phyloP scores from a whole-genome alignment of 2,797 vertebrate genomes.

The Sebastes hubbsi region DNA sequence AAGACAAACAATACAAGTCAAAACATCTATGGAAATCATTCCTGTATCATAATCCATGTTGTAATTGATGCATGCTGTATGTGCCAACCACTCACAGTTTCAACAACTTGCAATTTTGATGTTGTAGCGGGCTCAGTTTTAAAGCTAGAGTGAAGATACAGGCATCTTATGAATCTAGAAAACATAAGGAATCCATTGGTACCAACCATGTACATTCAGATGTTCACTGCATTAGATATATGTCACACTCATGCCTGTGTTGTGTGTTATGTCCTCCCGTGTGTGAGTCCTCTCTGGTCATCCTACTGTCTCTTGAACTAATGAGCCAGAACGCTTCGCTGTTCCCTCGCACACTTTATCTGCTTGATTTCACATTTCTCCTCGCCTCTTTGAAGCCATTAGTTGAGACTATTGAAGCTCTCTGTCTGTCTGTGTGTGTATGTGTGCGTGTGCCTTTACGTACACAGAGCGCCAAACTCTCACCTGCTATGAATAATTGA shows the following conservation, averaged over 20 bases:
- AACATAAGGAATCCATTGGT: no score
- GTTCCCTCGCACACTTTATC: slow-evolving; percentile 49
- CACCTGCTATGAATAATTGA: slow-evolving; percentile 85
- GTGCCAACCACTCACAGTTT: not conserved
- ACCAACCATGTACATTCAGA: not conserved
- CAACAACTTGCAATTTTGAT: no score
- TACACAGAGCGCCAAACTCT: slow-evolving; percentile 65
- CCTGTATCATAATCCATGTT: not conserved
- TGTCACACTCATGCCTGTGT: not conserved
- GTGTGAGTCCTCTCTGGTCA: slow-evolving; percentile 31
- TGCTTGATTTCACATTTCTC: slow-evolving; percentile 69
- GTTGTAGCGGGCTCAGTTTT: no score
- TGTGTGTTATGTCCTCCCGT: slow-evolving; percentile 6
- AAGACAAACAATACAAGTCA: not conserved
- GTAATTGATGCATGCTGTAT: not conserved
- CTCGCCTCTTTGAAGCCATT: slow-evolving; percentile 62
- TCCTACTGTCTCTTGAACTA: slow-evolving; percentile 49
- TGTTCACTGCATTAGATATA: not conserved
- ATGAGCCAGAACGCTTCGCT: slow-evolving; percentile 53
- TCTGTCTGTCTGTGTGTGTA: not conserved
- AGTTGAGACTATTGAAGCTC: slow-evolving; percentile 46
- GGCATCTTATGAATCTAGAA: no score
- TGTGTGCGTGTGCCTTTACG: slow-evolving; percentile 21
- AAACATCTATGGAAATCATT: not conserved
- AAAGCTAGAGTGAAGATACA: no score